These are phyloP conservation scores for Mungos mungo DNA, from an alignment of 2,113 vertebrate species.

Conservation along the genomic window DNA sequence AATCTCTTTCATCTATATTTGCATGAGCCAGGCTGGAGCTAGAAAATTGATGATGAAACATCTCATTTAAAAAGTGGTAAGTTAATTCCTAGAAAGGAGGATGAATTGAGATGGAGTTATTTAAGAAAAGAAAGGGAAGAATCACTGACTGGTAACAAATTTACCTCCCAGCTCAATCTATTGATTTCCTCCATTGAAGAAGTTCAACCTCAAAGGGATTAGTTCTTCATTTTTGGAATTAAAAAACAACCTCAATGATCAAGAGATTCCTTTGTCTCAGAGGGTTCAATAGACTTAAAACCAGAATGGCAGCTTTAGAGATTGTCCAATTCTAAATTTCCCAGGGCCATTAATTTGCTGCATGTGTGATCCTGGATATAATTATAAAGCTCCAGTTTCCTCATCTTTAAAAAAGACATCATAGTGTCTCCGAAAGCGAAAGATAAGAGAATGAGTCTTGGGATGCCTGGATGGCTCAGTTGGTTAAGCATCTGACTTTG, in stretches of 20 bases:
- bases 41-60: background rate
- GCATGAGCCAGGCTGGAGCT: background rate
- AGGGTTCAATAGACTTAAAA: background rate
- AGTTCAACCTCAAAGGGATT: background rate
- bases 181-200: slow-evolving; percentile 2
- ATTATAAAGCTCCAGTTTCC: background rate
- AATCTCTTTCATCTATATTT: slow-evolving; percentile 17
- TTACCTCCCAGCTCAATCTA: background rate
- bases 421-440: background rate
- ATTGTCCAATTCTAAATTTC: background rate
- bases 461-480: too few species aligned
- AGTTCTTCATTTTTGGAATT: background rate
- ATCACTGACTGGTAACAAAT: background rate
- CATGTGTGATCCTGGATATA: background rate
- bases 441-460: background rate
- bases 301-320: background rate
- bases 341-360: background rate
- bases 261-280: background rate
- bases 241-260: slow-evolving; percentile 25
- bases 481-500: too few species aligned
- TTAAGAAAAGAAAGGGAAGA: background rate
- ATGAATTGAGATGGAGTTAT: background rate
- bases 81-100: background rate
- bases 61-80: background rate
- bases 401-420: slow-evolving; percentile 31